phyloP scores from a whole-genome alignment of 1,140 invertebrate species.

The Cherax destructor region DNA sequence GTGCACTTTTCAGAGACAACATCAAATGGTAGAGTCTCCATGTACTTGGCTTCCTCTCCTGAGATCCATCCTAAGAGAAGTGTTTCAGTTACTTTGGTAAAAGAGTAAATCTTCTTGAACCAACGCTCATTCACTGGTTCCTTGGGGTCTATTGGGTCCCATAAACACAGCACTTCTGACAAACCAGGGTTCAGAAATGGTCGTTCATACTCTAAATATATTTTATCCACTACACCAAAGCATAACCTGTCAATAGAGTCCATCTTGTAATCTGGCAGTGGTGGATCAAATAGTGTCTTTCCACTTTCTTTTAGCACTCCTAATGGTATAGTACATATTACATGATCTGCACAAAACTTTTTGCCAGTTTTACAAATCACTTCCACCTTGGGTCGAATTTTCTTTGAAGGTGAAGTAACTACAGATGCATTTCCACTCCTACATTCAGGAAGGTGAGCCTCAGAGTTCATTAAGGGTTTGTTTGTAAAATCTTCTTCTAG shows the following conservation, averaged over 20 bases:
- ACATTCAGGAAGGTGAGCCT: constrained; percentile 72
- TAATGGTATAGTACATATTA: constrained; percentile 84
- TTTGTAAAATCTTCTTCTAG: constrained; percentile 75
- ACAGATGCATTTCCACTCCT: constrained; percentile 73
- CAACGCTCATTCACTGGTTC: constrained; percentile 80
- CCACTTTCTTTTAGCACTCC: constrained; percentile 90
- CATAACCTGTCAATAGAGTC: constrained; percentile 89
- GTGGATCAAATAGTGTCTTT: constrained; percentile 86
- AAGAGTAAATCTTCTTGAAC: constrained; percentile 96
- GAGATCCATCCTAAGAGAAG: constrained; percentile 90
- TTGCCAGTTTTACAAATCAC: constrained; percentile 78
- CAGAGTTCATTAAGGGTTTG: constrained; percentile 76
- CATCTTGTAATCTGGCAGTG: constrained; percentile 88
- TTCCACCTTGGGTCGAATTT: constrained; percentile 72
- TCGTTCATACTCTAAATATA: constrained; percentile 93
- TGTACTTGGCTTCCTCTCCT: constrained; percentile 88
- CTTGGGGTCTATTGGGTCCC: constrained; percentile 78
- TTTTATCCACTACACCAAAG: constrained; percentile 95
- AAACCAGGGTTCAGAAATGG: constrained; percentile 91
- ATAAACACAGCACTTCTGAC: constrained; percentile 90
- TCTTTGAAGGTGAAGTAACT: constrained; percentile 44
- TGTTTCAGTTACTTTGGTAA: constrained; percentile 86
- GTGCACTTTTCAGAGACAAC: constrained; percentile 86
- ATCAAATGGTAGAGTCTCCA: constrained; percentile 86
- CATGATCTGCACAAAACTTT: constrained; percentile 87